Evolutionary conservation across 2,797 vertebrate species (phyloP).

Genomic region (Brachymystax lenok): DNA sequence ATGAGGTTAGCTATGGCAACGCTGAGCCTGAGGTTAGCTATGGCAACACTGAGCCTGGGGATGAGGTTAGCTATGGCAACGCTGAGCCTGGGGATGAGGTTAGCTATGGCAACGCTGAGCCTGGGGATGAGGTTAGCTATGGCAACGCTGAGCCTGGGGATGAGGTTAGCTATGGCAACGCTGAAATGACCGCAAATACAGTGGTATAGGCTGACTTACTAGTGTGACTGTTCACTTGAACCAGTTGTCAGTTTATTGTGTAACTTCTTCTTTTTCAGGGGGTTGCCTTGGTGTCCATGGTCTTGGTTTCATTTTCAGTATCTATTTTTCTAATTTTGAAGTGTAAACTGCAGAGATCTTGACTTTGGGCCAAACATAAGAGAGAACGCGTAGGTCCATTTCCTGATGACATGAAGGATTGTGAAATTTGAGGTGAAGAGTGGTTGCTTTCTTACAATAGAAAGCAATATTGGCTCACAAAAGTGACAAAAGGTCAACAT

Average conservation of each 20-base stretch:
- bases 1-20: neutral
- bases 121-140: neutral
- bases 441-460: constrained; percentile 43
- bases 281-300: neutral
- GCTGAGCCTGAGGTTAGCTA: neutral
- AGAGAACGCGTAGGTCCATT: neutral
- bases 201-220: neutral
- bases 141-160: neutral
- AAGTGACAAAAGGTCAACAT: no score
- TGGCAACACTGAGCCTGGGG: neutral
- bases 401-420: constrained; percentile 19
- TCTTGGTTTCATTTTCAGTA: no score
- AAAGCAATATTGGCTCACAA: neutral
- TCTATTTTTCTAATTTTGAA: neutral
- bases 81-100: neutral
- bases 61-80: neutral
- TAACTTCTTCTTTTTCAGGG: neutral
- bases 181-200: neutral
- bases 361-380: neutral
- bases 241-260: neutral
- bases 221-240: neutral
- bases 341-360: neutral
- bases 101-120: neutral
- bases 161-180: neutral
- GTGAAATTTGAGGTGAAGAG: constrained; percentile 40